A percentile compares a stretch with the other conserved stretches of the same genome.
Conservation (phyloP, 2,113 vertebrate species). For the Verasper variegatus region DNA sequence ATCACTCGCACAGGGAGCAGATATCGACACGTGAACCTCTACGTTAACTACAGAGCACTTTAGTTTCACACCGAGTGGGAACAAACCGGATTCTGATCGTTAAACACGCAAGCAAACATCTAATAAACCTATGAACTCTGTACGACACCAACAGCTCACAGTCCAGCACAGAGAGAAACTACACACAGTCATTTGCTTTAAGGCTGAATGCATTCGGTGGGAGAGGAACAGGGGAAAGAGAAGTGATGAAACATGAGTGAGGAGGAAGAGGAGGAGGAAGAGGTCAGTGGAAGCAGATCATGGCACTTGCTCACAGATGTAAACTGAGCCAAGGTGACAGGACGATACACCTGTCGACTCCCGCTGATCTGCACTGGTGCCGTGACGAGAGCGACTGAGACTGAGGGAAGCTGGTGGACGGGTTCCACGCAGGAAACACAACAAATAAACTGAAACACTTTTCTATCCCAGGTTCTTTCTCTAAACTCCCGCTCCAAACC, state of each 20-base stretch:
- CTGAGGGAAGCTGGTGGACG: slow-evolving; percentile 5
- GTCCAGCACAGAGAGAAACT: background rate
- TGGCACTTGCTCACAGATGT: slow-evolving; percentile 29
- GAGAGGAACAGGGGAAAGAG: no score
- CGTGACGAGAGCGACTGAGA: background rate
- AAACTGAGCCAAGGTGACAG: no score
- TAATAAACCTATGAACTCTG: slow-evolving; percentile 24
- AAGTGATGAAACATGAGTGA: background rate
- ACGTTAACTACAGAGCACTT: slow-evolving; percentile 42
- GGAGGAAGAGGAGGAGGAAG: background rate
- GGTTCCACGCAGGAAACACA: background rate
- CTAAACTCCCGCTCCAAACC: no score
- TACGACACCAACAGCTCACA: slow-evolving; percentile 4
- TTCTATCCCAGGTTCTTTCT: no score
- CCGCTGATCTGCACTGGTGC: no score
- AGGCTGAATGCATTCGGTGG: slow-evolving; percentile 46
- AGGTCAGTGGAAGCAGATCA: slow-evolving; percentile 6
- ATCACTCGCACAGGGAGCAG: slow-evolving; percentile 33
- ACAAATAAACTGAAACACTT: background rate
- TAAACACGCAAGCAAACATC: slow-evolving; percentile 31
- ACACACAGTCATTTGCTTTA: slow-evolving; percentile 35
- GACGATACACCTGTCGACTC: no score
- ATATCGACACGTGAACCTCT: slow-evolving; percentile 32
- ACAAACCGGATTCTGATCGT: slow-evolving; percentile 33
- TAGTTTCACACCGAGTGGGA: slow-evolving; percentile 21